phyloP scores from a whole-genome alignment of 2,113 vertebrate species.

The Ovis canadensis region DNA sequence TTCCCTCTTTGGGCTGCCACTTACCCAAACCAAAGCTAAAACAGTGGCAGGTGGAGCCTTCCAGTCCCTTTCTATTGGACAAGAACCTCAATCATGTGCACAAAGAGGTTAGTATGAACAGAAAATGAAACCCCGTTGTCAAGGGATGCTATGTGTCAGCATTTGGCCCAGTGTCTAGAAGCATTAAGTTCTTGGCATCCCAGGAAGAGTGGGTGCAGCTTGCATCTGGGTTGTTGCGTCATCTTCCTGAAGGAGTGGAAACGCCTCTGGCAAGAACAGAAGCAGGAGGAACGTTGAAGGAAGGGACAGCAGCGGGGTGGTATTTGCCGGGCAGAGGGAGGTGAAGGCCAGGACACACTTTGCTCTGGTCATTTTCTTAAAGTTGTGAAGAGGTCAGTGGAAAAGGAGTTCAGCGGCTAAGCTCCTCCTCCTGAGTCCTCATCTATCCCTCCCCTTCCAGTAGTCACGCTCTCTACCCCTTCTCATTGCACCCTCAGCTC shows the following conservation, averaged over 20 bases:
- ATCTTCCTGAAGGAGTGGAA: slow-evolving; percentile 43
- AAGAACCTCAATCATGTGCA: slow-evolving; percentile 46
- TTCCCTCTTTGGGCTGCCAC: neutral
- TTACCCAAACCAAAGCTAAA: slow-evolving; percentile 29
- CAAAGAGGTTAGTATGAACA: neutral
- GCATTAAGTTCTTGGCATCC: slow-evolving; percentile 29
- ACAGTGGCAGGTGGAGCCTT: neutral
- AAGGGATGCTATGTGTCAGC: neutral
- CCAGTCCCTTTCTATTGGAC: neutral
- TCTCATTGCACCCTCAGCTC: slow-evolving; percentile 32
- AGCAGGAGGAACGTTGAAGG: slow-evolving; percentile 56
- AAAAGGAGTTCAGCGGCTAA: slow-evolving; percentile 72
- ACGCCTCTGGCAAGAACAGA: slow-evolving; percentile 29
- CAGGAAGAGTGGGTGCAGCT: neutral
- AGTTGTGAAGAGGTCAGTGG: slow-evolving; percentile 69
- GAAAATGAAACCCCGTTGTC: slow-evolving; percentile 9
- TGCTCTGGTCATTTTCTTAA: slow-evolving; percentile 73
- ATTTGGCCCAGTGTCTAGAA: neutral
- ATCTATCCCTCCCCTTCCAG: slow-evolving; percentile 60
- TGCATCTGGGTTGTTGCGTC: slow-evolving; percentile 22
- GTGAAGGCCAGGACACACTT: slow-evolving; percentile 77
- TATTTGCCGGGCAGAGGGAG: slow-evolving; percentile 76
- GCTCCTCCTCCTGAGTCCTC: slow-evolving; percentile 48
- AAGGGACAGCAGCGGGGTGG: slow-evolving; percentile 55
- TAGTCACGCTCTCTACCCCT: slow-evolving; percentile 69